Evolutionary conservation across 2,797 vertebrate genomes (phyloP).

Genomic region (Spinus pinus): DNA sequence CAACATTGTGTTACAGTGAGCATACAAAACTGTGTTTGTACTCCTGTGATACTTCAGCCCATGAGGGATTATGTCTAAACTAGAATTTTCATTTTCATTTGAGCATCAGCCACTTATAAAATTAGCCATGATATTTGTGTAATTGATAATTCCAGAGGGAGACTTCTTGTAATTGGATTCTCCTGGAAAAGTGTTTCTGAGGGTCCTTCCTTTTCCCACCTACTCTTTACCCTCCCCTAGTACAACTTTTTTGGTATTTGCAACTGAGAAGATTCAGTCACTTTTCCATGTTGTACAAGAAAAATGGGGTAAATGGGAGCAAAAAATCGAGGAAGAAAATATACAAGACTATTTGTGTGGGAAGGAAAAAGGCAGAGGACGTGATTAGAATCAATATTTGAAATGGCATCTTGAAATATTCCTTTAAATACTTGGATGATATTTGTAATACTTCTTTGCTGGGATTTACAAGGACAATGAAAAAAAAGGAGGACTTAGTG

Average conservation of each 20-base stretch:
- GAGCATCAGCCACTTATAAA: slow-evolving; percentile 37
- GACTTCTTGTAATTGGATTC: slow-evolving; percentile 49
- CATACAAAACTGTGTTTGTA: not conserved
- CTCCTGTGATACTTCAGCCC: not conserved
- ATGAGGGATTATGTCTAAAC: not conserved
- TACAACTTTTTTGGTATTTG: not conserved
- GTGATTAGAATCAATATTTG: not conserved
- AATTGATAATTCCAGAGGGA: slow-evolving; percentile 43
- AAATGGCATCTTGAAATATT: not conserved
- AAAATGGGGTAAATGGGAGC: not conserved
- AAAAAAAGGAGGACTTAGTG: not conserved
- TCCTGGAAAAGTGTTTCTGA: slow-evolving; percentile 44
- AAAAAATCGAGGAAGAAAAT: not conserved
- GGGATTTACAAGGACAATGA: not conserved
- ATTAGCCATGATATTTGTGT: slow-evolving; percentile 56
- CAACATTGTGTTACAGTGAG: not conserved
- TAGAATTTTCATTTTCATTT: slow-evolving; percentile 2
- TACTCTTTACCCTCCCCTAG: not conserved
- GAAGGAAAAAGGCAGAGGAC: not conserved
- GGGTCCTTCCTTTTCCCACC: not conserved
- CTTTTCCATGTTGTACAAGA: not conserved
- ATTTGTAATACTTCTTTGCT: not conserved
- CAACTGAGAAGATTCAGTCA: slow-evolving; percentile 11
- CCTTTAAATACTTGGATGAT: not conserved
- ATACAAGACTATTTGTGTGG: not conserved